phyloP scores from a whole-genome alignment of 2,888 invertebrate genomes.

The Trichogramma evanescens region DNA sequence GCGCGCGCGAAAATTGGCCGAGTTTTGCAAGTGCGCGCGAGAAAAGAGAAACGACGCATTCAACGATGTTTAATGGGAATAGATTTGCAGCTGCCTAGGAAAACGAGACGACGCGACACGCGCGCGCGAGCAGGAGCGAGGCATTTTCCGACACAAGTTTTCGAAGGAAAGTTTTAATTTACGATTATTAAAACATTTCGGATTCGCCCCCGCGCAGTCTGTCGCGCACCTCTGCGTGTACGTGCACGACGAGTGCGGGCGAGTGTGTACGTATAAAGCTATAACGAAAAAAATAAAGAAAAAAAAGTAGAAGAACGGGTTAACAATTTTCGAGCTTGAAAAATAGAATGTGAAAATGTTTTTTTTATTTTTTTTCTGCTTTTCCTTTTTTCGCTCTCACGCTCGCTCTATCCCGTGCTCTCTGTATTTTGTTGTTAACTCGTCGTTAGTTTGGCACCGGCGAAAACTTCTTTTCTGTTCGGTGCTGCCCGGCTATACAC shows the following conservation, averaged over 20 bases:
- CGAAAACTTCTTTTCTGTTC: slow-evolving; percentile 11
- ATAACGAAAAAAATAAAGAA: too few relatives aligned
- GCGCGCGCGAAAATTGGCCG: slow-evolving; percentile 4
- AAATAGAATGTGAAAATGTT: background rate
- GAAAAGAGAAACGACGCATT: background rate
- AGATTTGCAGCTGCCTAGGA: background rate
- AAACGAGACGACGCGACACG: too few relatives aligned
- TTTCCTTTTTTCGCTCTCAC: background rate
- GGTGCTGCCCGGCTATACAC: background rate
- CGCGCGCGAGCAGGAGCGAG: too few relatives aligned
- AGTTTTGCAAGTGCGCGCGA: background rate
- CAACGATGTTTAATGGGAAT: background rate
- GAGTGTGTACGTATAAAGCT: too few relatives aligned
- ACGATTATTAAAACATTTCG: too few relatives aligned
- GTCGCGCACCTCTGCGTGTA: too few relatives aligned
- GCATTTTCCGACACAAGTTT: too few relatives aligned
- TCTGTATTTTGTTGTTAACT: slow-evolving; percentile 7
- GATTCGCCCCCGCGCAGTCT: too few relatives aligned
- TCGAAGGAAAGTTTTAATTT: too few relatives aligned
- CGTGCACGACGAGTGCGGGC: too few relatives aligned
- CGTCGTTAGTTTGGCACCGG: slow-evolving; percentile 6
- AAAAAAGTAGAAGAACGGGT: too few relatives aligned
- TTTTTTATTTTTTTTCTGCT: too few relatives aligned
- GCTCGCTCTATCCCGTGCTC: background rate
- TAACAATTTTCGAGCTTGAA: background rate